Percentiles rank a stretch among this genome's conserved stretches.
These are phyloP conservation scores for Chironomus tentans DNA, from an alignment of 2,888 invertebrate species.

Conservation along the genomic window DNA sequence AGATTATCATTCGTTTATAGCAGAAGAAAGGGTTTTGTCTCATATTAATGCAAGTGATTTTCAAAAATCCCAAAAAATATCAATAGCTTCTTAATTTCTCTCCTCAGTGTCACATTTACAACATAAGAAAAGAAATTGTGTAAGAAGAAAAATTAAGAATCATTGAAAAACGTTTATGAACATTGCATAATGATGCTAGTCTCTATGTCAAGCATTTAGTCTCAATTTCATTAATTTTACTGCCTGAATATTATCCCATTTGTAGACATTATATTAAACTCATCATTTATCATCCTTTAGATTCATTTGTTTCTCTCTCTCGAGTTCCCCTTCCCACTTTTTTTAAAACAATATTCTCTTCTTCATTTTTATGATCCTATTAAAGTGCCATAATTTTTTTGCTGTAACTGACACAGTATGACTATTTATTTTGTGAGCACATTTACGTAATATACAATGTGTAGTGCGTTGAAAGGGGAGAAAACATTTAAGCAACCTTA, in stretches of 20 bases:
- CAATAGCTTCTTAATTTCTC: too few species aligned
- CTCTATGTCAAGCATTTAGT: not conserved
- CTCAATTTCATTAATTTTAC: not conserved
- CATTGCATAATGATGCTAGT: too few species aligned
- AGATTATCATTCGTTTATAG: too few species aligned
- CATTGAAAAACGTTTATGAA: too few species aligned
- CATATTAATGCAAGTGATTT: too few species aligned
- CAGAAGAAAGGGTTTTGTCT: too few species aligned
- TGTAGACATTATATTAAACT: not conserved
- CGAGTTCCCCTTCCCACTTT: not conserved
- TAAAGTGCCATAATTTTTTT: constrained; percentile 11
- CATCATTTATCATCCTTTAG: constrained; percentile 21
- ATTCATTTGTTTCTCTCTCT: not conserved
- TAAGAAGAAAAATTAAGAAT: too few species aligned
- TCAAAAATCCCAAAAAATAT: too few species aligned
- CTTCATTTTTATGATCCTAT: constrained; percentile 8
- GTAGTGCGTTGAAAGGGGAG: not conserved
- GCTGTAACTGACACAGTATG: not conserved
- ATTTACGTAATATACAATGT: not conserved
- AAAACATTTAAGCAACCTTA: not conserved
- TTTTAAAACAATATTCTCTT: not conserved
- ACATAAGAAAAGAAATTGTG: too few species aligned
- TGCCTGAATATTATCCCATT: not conserved
- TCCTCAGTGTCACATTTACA: too few species aligned
- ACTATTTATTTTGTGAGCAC: not conserved